Conservation (phyloP, 2,113 vertebrate genomes). For the Cavia aperea region DNA sequence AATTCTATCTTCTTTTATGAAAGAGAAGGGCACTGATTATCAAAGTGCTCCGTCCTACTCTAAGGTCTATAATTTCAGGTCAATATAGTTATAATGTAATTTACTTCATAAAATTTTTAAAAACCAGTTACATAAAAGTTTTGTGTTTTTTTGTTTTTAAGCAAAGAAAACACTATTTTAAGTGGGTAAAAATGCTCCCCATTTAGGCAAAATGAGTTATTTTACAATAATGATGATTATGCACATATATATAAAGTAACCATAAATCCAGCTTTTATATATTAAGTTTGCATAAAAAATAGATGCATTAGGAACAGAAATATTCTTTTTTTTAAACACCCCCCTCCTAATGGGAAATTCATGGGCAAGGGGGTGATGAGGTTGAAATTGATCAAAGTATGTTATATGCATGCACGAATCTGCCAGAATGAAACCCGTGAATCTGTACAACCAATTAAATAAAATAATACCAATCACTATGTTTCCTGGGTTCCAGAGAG, state of each 20-base stretch:
- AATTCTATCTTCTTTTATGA: background rate
- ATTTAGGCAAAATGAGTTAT: background rate
- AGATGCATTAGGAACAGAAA: background rate
- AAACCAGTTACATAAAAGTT: constrained; percentile 13
- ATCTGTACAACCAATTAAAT: background rate
- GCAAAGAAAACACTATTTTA: background rate
- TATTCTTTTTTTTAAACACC: background rate
- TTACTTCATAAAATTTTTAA: background rate
- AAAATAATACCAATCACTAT: background rate
- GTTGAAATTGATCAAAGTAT: no score
- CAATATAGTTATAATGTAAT: constrained; percentile 1
- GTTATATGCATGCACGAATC: no score
- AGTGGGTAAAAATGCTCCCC: background rate
- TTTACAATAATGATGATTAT: background rate
- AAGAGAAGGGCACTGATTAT: constrained; percentile 1
- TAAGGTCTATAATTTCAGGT: constrained; percentile 13
- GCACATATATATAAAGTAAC: background rate
- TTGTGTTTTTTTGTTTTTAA: constrained; percentile 18
- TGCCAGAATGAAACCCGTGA: background rate
- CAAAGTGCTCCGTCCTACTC: background rate
- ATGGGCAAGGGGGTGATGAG: background rate
- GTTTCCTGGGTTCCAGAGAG: background rate
- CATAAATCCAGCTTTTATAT: constrained; percentile 11
- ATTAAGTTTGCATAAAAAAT: constrained; percentile 14
- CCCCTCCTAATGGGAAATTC: background rate